phyloP scores from a whole-genome alignment of 2,888 invertebrate genomes.

The Resseliella maxima region DNA sequence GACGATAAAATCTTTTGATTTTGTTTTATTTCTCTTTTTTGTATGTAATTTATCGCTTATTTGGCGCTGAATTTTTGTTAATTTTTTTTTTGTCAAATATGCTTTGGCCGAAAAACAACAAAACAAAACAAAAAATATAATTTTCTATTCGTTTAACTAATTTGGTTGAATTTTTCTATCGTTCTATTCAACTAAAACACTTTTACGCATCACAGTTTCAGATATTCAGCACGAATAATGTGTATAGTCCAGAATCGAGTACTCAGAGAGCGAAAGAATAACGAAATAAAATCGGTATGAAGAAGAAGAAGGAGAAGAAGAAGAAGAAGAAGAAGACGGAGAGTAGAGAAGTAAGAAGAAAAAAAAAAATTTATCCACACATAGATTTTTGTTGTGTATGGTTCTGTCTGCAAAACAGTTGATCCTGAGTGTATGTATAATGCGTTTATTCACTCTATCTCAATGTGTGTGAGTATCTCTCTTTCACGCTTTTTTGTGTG shows the following conservation, averaged over 20 bases:
- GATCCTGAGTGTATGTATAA: constrained; percentile 40
- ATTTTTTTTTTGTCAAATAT: no score
- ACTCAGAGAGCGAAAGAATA: constrained; percentile 24
- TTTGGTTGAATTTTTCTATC: constrained; percentile 19
- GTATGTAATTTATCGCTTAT: no score
- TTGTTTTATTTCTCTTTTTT: no score
- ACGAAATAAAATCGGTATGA: neutral
- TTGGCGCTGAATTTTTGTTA: no score
- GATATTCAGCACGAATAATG: constrained; percentile 55
- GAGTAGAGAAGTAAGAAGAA: neutral
- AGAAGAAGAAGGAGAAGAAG: neutral
- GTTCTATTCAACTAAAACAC: constrained; percentile 42
- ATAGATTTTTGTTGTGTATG: constrained; percentile 43
- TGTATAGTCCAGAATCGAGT: constrained; percentile 51
- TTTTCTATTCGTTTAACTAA: no score
- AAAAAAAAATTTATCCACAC: constrained; percentile 3
- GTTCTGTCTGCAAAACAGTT: constrained; percentile 45
- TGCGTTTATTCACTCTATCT: neutral
- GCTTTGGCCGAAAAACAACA: neutral
- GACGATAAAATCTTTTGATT: no score
- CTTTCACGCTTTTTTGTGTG: neutral
- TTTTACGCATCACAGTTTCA: constrained; percentile 55
- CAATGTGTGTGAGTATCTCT: neutral
- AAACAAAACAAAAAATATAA: neutral
- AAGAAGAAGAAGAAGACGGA: neutral